Evolutionary conservation across 35 echinoderm and acorn worm species (phyloP).

Genomic region (Hemicentrotus pulcherrimus): DNA sequence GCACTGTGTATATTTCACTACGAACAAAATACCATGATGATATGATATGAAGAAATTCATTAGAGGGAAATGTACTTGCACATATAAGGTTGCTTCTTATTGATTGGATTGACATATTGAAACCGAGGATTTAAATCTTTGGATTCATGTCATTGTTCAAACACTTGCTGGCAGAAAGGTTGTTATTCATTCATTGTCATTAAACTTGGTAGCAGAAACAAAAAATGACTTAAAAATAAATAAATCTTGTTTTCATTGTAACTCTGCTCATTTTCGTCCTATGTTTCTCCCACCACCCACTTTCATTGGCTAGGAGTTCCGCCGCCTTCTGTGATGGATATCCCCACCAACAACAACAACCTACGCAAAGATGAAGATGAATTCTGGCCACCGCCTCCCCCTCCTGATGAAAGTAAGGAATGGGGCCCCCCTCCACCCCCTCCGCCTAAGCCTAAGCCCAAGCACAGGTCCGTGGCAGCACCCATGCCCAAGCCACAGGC

Average conservation of each 20-base stretch:
- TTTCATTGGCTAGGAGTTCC: neutral
- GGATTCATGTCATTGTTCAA: no score
- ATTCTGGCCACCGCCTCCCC: constrained; percentile 29
- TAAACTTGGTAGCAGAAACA: no score
- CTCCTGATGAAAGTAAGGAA: constrained; percentile 47
- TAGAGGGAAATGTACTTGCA: no score
- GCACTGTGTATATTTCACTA: no score
- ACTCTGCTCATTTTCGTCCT: neutral
- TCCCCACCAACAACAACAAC: constrained; percentile 52
- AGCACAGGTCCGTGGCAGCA: neutral
- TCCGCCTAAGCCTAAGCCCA: constrained; percentile 25
- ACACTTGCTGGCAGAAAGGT: no score
- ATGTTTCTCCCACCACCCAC: neutral
- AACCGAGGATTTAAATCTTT: no score
- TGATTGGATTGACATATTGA: no score
- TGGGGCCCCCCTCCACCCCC: constrained; percentile 20
- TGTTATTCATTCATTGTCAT: no score
- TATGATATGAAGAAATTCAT: no score
- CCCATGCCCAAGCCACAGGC: neutral
- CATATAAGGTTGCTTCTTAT: no score
- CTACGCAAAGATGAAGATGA: constrained; percentile 37
- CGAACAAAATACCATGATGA: no score
- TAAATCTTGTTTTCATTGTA: neutral
- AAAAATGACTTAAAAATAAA: no score
- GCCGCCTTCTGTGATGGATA: constrained; percentile 33